These are phyloP conservation scores for Cosmorhoe ocellata DNA, from an alignment of 2,888 invertebrate genomes.

Conservation along the genomic window DNA sequence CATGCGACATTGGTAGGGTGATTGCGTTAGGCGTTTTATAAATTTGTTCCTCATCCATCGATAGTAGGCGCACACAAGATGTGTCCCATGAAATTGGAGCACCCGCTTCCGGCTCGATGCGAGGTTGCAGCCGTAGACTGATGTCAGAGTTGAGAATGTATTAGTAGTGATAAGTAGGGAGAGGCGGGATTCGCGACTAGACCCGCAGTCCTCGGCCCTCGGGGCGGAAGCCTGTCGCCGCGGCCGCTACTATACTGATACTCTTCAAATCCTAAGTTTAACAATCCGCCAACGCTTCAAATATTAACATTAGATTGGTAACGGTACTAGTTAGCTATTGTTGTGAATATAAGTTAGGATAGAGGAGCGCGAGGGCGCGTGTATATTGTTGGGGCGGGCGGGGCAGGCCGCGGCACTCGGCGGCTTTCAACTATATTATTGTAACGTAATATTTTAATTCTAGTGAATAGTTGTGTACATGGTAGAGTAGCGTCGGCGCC, in stretches of 20 bases:
- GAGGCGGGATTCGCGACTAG: conserved; percentile 12
- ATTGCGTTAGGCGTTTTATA: conserved; percentile 27
- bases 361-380: too few relatives aligned
- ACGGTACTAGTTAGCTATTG: conserved; percentile 73
- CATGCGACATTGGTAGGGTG: conserved; percentile 35
- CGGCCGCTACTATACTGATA: conserved; percentile 47
- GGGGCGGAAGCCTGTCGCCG: too few relatives aligned
- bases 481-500: conserved; percentile 48
- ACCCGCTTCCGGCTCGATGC: conserved; percentile 32
- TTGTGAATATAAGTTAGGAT: conserved; percentile 60
- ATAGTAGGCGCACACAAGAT: conserved; percentile 25
- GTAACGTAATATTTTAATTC: conserved; percentile 44
- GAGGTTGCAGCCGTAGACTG: conserved; percentile 26
- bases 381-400: conserved; percentile 32
- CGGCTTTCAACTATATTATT: conserved; percentile 48
- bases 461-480: conserved; percentile 49
- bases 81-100: conserved; percentile 31
- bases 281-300: conserved; percentile 71
- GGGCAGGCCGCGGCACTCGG: conserved; percentile 30
- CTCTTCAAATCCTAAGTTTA: conserved; percentile 69
- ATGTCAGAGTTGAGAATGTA: conserved; percentile 23
- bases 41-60: conserved; percentile 28
- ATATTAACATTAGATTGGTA: conserved; percentile 68
- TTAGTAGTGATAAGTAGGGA: conserved; percentile 18
- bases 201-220: conserved; percentile 23